Evolutionary conservation across 2,113 vertebrate genomes (phyloP).

Genomic region (Phasianus colchicus): DNA sequence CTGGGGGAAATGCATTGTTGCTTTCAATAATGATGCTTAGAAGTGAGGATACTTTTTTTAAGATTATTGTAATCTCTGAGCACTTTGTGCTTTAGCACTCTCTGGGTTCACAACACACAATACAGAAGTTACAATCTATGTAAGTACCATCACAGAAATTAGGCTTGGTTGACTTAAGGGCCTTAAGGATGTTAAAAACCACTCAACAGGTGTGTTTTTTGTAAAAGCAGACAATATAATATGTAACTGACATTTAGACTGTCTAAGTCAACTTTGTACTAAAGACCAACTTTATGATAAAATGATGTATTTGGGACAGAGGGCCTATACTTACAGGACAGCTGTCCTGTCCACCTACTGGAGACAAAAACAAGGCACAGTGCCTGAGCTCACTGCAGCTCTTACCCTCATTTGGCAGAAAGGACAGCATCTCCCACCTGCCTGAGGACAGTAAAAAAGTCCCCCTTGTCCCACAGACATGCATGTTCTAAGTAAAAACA

Average conservation of each 20-base stretch:
- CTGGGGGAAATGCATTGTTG: not conserved
- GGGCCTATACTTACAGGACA: not conserved
- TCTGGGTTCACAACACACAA: not conserved
- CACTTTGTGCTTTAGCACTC: not conserved
- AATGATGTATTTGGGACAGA: not conserved
- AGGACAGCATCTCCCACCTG: not conserved
- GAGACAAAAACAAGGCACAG: not conserved
- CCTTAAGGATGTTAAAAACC: not conserved
- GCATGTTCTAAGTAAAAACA: not conserved
- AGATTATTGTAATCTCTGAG: not conserved
- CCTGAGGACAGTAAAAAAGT: not conserved
- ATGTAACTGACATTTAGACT: not conserved
- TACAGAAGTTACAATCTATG: not conserved
- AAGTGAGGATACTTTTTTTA: not conserved
- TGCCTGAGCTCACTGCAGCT: not conserved
- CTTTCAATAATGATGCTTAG: not conserved
- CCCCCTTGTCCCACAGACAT: not conserved
- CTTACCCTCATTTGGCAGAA: not conserved
- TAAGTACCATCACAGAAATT: accelerated
- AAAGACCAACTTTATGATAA: not conserved
- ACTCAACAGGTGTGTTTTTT: not conserved
- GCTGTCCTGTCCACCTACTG: not conserved
- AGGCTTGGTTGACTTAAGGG: not conserved
- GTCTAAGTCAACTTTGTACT: too few relatives aligned
- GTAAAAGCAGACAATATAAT: not conserved